Evolutionary conservation across 2,888 invertebrate genomes (phyloP), one percentile per base, ranked within the genome.

Genomic region (Cistogaster globosa): DNA sequence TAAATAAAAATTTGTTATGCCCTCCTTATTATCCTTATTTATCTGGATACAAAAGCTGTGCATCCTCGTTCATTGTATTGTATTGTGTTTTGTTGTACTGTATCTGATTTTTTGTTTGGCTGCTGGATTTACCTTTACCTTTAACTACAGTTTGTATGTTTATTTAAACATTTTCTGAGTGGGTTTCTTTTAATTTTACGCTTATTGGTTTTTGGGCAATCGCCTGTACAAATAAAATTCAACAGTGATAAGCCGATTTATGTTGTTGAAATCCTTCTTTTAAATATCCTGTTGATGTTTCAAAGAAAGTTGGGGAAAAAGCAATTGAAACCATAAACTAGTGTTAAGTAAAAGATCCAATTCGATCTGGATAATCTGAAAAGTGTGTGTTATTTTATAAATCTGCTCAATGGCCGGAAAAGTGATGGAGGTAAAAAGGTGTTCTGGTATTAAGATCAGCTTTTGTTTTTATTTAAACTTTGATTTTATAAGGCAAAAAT

Each of bases 181-280:
- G 72, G 51, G 69, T 63, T 83, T 72, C 76, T 81, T 92, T 92
- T 92, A 92, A 92, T 92, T 92, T 92, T 92, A 92, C 92, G 92
- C 92, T 90, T 91, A 92, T 92, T 92, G 92, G 92, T 91, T 92
- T 42, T 92, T 88, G 74, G 89, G 91, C 90, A 92, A 92, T 91
- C 90, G 92, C 91, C 92, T 92, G 92, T 92, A 90, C 91, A 92
- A 92, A 92, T 92, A 92, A 89, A 88, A 88, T 88, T 85, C 87
- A 88, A 87, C 81, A 87, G 90, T 89, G 91, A 91, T 91, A 91
- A 91, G 90, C 89, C 72, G 32, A 26, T 62, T 69, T 67, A 62
- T 62, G 51, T 51, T 42, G 42, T 2, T 42, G 42, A 42, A 57
- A 26, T 69, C 57, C 45, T 62, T 20, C 7, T n/a, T 38, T 72